Percentiles rank a stretch among this genome's conserved stretches.
These are phyloP conservation scores for Ammospiza nelsoni DNA, from an alignment of 2,113 vertebrate genomes.

Conservation along the genomic window DNA sequence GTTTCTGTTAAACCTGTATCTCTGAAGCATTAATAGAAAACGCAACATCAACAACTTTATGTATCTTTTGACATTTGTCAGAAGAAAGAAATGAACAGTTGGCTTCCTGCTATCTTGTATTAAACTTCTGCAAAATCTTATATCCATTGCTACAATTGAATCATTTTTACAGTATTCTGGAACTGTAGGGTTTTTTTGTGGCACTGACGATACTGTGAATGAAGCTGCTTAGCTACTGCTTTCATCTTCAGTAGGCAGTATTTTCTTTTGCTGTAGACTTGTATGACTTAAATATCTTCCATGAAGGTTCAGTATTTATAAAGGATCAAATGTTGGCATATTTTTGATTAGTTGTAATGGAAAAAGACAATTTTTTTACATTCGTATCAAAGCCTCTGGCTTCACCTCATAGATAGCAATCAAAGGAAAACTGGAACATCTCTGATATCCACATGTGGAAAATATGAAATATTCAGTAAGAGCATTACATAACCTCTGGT, in stretches of 20 bases:
- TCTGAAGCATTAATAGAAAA: not conserved
- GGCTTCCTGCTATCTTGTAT: not conserved
- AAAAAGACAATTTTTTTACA: not conserved
- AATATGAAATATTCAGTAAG: slow-evolving; percentile 7
- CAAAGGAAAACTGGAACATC: slow-evolving; percentile 22
- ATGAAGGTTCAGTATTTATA: not conserved
- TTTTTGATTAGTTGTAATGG: not conserved
- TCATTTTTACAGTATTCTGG: not conserved
- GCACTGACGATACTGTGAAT: not conserved
- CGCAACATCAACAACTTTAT: not conserved
- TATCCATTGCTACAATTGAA: not conserved
- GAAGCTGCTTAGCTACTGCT: not conserved
- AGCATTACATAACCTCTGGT: slow-evolving; percentile 2
- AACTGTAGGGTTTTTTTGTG: not conserved
- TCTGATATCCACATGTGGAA: not conserved
- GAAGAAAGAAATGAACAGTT: not conserved
- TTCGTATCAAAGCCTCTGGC: not conserved
- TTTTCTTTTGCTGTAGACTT: not conserved
- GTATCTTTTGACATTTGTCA: not conserved
- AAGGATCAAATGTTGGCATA: not conserved
- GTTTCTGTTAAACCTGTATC: not conserved
- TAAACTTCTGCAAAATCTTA: not conserved
- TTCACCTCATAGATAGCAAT: not conserved
- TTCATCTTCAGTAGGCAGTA: not conserved
- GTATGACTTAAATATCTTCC: not conserved